Evolutionary conservation across 2,888 invertebrate species (phyloP).

Genomic region (Eledona agricola): DNA sequence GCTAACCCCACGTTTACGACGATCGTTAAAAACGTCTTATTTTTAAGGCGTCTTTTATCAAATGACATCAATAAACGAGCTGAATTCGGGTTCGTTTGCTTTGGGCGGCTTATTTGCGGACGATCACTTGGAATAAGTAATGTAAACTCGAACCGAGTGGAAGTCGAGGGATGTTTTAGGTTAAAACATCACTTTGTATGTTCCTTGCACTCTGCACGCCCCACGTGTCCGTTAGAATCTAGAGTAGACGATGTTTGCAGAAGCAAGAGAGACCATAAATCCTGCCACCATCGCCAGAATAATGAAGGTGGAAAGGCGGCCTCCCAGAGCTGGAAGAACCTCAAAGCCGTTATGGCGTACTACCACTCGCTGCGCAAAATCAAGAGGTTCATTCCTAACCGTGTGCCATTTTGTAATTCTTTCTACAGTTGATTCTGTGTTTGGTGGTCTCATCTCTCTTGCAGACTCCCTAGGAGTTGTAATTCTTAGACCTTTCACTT

Average conservation of each 20-base stretch:
- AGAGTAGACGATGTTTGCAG: slow-evolving; percentile 33
- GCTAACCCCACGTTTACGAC: too few species aligned
- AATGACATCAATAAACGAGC: too few species aligned
- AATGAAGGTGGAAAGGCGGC: slow-evolving; percentile 52
- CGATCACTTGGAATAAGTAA: too few species aligned
- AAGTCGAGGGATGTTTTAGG: too few species aligned
- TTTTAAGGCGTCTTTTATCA: too few species aligned
- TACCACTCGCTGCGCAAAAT: slow-evolving; percentile 89
- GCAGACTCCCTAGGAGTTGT: slow-evolving; percentile 33
- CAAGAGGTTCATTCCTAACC: slow-evolving; percentile 73
- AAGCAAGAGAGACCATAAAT: slow-evolving; percentile 20
- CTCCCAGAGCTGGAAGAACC: slow-evolving; percentile 84
- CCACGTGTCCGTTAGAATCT: slow-evolving; percentile 18
- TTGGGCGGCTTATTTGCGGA: too few species aligned
- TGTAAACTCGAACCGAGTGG: too few species aligned
- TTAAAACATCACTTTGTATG: too few species aligned
- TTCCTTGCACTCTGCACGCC: slow-evolving; percentile 3
- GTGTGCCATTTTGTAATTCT: slow-evolving; percentile 34
- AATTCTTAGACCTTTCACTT: slow-evolving; percentile 26
- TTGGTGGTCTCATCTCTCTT: slow-evolving; percentile 36
- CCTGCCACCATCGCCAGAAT: slow-evolving; percentile 36
- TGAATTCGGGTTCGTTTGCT: too few species aligned
- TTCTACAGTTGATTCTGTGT: slow-evolving; percentile 37
- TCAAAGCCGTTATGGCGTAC: slow-evolving; percentile 88
- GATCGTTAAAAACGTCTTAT: too few species aligned